phyloP scores from a whole-genome alignment of 2,888 invertebrate species.

The Ptychoptera albimana region DNA sequence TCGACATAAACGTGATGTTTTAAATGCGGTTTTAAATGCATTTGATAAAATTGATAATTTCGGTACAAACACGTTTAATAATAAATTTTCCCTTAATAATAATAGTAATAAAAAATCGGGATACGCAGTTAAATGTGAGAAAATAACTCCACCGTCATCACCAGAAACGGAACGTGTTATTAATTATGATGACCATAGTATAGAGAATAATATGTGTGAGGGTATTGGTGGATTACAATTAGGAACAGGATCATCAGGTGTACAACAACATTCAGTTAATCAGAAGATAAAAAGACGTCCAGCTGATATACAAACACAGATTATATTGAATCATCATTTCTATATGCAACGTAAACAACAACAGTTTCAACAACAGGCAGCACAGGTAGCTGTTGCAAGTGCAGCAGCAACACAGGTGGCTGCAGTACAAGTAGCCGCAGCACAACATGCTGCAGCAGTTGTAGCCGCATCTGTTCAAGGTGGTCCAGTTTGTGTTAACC shows the following conservation, averaged over 20 bases:
- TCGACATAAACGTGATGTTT: conserved; percentile 54
- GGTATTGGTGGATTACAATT: too few relatives aligned
- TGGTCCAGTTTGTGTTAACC: background rate
- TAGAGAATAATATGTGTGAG: too few relatives aligned
- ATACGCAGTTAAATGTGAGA: background rate
- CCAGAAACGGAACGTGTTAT: too few relatives aligned
- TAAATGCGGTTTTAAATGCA: conserved; percentile 41
- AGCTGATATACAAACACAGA: too few relatives aligned
- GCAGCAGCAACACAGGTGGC: background rate
- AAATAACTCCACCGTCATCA: too few relatives aligned
- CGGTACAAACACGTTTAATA: background rate
- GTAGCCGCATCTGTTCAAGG: background rate
- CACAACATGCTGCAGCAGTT: background rate
- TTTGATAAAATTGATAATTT: background rate
- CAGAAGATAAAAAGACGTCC: too few relatives aligned
- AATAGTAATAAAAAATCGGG: too few relatives aligned
- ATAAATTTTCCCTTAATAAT: background rate
- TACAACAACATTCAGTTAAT: conserved; percentile 6
- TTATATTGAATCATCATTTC: too few relatives aligned
- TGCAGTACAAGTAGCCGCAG: background rate
- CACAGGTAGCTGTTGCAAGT: conserved; percentile 28
- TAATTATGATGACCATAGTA: too few relatives aligned
- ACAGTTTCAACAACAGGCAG: conserved; percentile 12
- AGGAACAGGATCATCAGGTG: background rate
- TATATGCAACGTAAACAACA: conserved; percentile 17